These are phyloP conservation scores for Odontesthes bonariensis DNA, from an alignment of 2,113 vertebrate genomes.

Conservation along the genomic window DNA sequence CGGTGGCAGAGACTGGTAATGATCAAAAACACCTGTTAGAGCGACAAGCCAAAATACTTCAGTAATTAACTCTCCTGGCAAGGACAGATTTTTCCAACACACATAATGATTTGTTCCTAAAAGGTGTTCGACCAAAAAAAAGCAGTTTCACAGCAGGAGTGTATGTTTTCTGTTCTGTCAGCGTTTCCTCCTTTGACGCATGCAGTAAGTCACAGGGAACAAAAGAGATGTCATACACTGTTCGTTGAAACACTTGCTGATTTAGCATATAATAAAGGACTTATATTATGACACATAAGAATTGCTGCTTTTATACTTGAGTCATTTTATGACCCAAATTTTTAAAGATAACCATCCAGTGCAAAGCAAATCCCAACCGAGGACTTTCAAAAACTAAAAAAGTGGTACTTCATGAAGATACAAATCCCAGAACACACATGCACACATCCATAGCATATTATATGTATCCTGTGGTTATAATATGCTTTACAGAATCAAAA, in stretches of 20 bases:
- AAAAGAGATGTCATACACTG: constrained; percentile 16
- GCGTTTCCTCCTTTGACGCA: constrained; percentile 35
- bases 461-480: constrained; percentile 14
- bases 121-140: constrained; percentile 25
- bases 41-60: constrained; percentile 29
- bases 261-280: no score
- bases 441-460: constrained; percentile 3
- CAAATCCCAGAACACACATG: neutral
- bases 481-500: neutral
- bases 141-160: constrained; percentile 15
- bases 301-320: neutral
- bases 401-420: neutral
- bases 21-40: constrained; percentile 62
- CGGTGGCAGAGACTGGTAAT: constrained; percentile 11
- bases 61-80: constrained; percentile 45
- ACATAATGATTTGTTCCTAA: constrained; percentile 39
- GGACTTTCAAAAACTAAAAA: neutral
- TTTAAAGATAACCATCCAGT: neutral
- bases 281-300: neutral
- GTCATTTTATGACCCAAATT: neutral
- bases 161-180: constrained; percentile 20
- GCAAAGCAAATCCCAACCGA: neutral
- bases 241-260: neutral
- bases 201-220: constrained; percentile 22
- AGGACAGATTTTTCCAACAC: constrained; percentile 44